Conservation (phyloP, 1,140 invertebrate genomes). For the Saccostrea echinata region DNA sequence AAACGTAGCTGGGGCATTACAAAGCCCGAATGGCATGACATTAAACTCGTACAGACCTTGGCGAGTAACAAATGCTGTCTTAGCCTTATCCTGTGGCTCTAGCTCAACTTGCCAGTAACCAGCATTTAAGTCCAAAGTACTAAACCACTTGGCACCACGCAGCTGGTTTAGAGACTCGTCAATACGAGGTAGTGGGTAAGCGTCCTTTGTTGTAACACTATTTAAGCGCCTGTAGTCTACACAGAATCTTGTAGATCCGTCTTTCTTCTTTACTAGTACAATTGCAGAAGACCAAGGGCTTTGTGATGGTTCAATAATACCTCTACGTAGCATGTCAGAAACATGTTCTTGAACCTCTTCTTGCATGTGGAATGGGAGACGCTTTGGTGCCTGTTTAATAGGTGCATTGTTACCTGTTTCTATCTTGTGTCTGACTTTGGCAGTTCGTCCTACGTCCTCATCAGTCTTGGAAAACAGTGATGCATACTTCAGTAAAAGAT, state of each 20-base stretch:
- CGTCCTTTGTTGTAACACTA: conserved; percentile 44
- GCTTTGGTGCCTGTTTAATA: not conserved
- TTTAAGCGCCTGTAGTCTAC: conserved; percentile 79
- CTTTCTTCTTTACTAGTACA: conserved; percentile 79
- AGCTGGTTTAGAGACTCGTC: conserved; percentile 41
- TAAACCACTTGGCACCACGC: conserved; percentile 23
- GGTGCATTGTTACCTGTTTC: not conserved
- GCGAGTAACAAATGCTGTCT: conserved; percentile 42
- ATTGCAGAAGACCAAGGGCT: conserved; percentile 74
- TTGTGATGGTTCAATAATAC: conserved; percentile 72
- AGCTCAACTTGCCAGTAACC: conserved; percentile 42
- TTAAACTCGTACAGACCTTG: conserved; percentile 51
- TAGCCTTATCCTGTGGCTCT: conserved; percentile 39
- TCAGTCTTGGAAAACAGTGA: conserved; percentile 32
- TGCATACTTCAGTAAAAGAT: conserved; percentile 6
- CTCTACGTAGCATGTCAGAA: conserved; percentile 68
- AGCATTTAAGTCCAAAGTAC: conserved; percentile 37
- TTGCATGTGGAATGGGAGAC: conserved; percentile 12
- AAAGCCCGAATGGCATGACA: conserved; percentile 48
- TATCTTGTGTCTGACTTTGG: not conserved
- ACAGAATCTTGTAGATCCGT: conserved; percentile 80
- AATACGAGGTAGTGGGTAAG: conserved; percentile 38
- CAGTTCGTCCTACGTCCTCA: conserved; percentile 35
- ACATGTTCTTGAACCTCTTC: conserved; percentile 17
- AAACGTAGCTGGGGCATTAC: not conserved